These are phyloP conservation scores for Rhynchotus rufescens DNA, from an alignment of 2,797 vertebrate species.

Conservation along the genomic window DNA sequence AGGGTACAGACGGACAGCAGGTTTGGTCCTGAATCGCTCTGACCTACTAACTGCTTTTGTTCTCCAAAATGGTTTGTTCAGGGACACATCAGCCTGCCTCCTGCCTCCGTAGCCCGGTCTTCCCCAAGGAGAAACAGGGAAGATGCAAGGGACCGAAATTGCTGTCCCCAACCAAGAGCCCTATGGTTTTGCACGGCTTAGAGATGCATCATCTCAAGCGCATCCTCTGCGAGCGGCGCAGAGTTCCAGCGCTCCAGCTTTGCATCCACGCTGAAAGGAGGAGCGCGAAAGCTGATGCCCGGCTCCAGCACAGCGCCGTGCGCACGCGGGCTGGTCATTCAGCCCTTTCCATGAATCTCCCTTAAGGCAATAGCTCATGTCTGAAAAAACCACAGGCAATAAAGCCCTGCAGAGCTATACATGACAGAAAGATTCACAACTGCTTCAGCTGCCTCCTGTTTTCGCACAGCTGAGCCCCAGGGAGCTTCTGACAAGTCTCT, in stretches of 20 bases:
- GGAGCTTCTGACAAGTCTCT: not conserved
- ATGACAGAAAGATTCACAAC: not conserved
- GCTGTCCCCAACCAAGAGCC: not conserved
- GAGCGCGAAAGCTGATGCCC: not conserved
- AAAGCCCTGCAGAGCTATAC: not conserved
- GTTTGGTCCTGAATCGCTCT: not conserved
- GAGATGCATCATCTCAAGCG: not conserved
- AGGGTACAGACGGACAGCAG: not conserved
- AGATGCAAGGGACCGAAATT: not conserved
- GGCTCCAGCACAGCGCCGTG: not conserved
- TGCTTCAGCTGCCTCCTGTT: not conserved
- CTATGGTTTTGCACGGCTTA: not conserved
- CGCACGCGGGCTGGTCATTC: not conserved
- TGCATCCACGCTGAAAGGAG: not conserved
- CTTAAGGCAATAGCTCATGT: not conserved
- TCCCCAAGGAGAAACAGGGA: not conserved
- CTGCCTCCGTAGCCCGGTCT: not conserved
- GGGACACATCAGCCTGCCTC: not conserved
- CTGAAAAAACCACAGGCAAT: not conserved
- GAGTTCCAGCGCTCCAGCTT: not conserved
- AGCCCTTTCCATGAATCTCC: not conserved
- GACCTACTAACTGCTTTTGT: not conserved
- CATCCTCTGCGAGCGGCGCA: not conserved
- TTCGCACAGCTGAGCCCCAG: fast-evolving
- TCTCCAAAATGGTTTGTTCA: not conserved